Percentiles rank a stretch among this genome's conserved stretches.
phyloP scores from a whole-genome alignment of 2,888 invertebrate species.

The Desoria tigrina region DNA sequence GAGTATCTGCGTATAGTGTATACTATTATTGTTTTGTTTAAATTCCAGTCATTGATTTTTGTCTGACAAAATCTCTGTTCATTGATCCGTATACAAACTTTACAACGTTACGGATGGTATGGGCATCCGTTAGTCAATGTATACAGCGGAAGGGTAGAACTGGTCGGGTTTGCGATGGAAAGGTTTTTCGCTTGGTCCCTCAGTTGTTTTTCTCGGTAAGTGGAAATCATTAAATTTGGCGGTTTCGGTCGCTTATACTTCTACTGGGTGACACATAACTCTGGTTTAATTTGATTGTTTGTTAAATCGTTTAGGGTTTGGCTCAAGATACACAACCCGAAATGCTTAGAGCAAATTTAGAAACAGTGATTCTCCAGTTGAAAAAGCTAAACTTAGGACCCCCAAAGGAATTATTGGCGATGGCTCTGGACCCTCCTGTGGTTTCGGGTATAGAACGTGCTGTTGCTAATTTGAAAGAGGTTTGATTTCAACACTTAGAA shows the following conservation, averaged over 20 bases:
- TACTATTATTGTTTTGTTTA: conserved; percentile 7
- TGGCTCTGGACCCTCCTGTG: conserved; percentile 84
- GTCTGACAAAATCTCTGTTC: conserved; percentile 79
- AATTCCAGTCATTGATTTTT: conserved; percentile 83
- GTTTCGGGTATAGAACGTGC: conserved; percentile 78
- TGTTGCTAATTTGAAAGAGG: conserved; percentile 79
- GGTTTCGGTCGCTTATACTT: too few species aligned
- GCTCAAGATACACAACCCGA: conserved; percentile 67
- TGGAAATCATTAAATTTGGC: too few species aligned
- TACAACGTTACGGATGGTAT: conserved; percentile 72
- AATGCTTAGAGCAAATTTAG: conserved; percentile 78
- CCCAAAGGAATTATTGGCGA: conserved; percentile 75
- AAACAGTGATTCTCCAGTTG: conserved; percentile 75
- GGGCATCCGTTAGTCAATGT: conserved; percentile 89
- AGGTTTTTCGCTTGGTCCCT: conserved; percentile 76
- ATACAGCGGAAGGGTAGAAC: conserved; percentile 87
- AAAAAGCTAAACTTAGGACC: conserved; percentile 80
- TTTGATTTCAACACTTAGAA: conserved; percentile 53
- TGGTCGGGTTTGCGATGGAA: conserved; percentile 68
- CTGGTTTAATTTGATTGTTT: not conserved
- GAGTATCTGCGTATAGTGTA: too few species aligned
- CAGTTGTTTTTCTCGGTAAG: conserved; percentile 60
- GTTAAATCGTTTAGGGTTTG: conserved; percentile 24
- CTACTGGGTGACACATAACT: too few species aligned
- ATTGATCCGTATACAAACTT: conserved; percentile 77